Evolutionary conservation across 2,797 vertebrate genomes (phyloP).

Genomic region (Acanthis flammea): DNA sequence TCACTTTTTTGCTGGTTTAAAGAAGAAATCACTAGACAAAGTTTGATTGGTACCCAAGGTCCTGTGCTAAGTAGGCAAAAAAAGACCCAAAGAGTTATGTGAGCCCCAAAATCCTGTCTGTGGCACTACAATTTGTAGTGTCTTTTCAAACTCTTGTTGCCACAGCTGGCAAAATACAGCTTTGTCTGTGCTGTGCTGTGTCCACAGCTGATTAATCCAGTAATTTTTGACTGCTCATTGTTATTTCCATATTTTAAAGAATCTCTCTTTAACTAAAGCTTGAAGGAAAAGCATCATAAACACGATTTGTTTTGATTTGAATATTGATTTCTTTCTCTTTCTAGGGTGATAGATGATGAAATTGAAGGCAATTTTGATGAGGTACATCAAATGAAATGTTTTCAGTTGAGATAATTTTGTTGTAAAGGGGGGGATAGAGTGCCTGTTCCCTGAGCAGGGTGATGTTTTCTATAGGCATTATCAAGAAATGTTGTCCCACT

Average conservation of each 20-base stretch:
- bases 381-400: slow-evolving; percentile 68
- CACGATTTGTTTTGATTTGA: neutral
- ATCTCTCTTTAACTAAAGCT: neutral
- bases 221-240: neutral
- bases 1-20: neutral
- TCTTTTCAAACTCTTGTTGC: neutral
- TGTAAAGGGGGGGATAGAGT: neutral
- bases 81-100: neutral
- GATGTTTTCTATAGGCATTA: neutral
- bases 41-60: neutral
- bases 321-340: slow-evolving; percentile 43
- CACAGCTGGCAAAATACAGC: neutral
- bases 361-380: slow-evolving; percentile 81
- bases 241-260: neutral
- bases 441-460: neutral
- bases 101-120: neutral
- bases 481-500: neutral
- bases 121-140: neutral
- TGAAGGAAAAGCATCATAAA: neutral
- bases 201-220: neutral
- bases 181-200: neutral
- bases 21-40: neutral
- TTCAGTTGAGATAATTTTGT: neutral
- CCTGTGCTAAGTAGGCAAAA: neutral
- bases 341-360: slow-evolving; percentile 82